These are phyloP conservation scores for Scaptodrosophila lebanonensis DNA, from an alignment of 1,140 invertebrate species.

Conservation along the genomic window DNA sequence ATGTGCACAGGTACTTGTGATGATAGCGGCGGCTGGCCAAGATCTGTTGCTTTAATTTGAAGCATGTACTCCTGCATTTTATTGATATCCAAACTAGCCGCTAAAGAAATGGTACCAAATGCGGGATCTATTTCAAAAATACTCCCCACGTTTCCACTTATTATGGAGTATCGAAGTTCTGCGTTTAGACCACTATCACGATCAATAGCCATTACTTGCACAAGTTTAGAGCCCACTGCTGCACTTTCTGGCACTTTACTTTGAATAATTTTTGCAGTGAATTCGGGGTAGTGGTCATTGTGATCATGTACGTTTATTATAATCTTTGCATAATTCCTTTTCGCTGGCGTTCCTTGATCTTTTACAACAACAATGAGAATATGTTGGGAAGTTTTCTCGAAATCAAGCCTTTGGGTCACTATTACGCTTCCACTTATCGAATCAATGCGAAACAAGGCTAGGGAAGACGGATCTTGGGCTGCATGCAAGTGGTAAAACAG, in stretches of 20 bases:
- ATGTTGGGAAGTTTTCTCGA: slow-evolving; percentile 89
- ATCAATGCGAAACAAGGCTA: slow-evolving; percentile 88
- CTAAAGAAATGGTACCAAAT: slow-evolving; percentile 86
- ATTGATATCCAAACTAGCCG: slow-evolving; percentile 85
- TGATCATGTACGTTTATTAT: slow-evolving; percentile 89
- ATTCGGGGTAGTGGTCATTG: slow-evolving; percentile 93
- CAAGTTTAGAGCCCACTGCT: slow-evolving; percentile 84
- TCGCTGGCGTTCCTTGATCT: slow-evolving; percentile 91
- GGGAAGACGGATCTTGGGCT: slow-evolving; percentile 85
- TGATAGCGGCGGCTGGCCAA: slow-evolving; percentile 85
- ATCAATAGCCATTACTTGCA: slow-evolving; percentile 87
- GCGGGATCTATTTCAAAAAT: slow-evolving; percentile 87
- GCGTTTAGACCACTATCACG: slow-evolving; percentile 90
- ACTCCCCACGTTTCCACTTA: slow-evolving; percentile 90
- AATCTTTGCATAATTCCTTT: slow-evolving; percentile 90
- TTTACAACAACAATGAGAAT: slow-evolving; percentile 92
- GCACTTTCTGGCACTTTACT: slow-evolving; percentile 88
- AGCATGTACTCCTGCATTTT: slow-evolving; percentile 88
- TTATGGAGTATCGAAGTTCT: slow-evolving; percentile 87
- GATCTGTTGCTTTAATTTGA: slow-evolving; percentile 88
- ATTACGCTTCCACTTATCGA: slow-evolving; percentile 86
- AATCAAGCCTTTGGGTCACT: slow-evolving; percentile 84
- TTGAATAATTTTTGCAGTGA: slow-evolving; percentile 85
- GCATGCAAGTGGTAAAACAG: slow-evolving; percentile 88
- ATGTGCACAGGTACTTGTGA: slow-evolving; percentile 91